These are phyloP conservation scores for Kradibia gibbosae DNA, from an alignment of 1,140 invertebrate species.

Conservation along the genomic window DNA sequence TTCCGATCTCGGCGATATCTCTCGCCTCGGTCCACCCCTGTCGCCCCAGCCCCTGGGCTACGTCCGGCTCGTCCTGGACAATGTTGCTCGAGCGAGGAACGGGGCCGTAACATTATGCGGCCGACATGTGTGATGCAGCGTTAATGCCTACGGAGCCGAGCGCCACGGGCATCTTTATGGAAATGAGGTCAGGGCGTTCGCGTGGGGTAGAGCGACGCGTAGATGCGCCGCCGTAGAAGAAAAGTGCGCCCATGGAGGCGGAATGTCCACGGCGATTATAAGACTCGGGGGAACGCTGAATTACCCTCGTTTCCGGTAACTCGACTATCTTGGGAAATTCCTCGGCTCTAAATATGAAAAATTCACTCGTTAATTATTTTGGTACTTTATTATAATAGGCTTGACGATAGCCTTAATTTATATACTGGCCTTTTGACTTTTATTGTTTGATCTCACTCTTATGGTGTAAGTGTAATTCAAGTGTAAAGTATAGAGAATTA, in stretches of 20 bases:
- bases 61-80: no score
- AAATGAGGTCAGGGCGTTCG: constrained; percentile 61
- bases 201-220: constrained; percentile 9
- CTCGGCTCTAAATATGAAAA: not conserved
- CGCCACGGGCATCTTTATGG: constrained; percentile 51
- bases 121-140: constrained; percentile 37
- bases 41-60: constrained; percentile 4
- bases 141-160: constrained; percentile 3
- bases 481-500: not conserved
- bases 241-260: not conserved
- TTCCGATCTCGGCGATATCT: constrained; percentile 58
- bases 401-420: not conserved
- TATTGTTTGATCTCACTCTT: not conserved
- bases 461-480: not conserved
- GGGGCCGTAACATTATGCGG: not conserved
- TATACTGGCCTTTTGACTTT: not conserved
- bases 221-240: not conserved
- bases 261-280: not conserved
- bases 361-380: not conserved
- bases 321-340: not conserved
- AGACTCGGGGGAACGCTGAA: not conserved
- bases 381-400: not conserved
- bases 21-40: not conserved
- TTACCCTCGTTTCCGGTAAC: not conserved
- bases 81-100: no score